phyloP scores from a whole-genome alignment of 2,113 vertebrate species.

The Oxyruncus cristatus region DNA sequence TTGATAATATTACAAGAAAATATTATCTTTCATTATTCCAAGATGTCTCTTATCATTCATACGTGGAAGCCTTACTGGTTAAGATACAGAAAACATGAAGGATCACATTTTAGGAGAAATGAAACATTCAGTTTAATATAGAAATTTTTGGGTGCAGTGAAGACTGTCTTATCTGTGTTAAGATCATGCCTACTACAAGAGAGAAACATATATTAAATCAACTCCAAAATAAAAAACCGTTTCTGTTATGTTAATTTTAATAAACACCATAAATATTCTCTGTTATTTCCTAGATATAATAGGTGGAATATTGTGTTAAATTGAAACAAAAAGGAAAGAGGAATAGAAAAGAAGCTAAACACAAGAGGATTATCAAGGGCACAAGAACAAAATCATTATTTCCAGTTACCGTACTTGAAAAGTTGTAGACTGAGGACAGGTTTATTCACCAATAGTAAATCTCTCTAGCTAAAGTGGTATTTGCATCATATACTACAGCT shows the following conservation, averaged over 20 bases:
- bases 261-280: not conserved
- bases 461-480: not conserved
- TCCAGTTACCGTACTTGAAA: not conserved
- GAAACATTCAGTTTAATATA: not conserved
- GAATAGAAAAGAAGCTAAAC: not conserved
- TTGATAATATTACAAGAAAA: not conserved
- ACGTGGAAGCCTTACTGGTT: not conserved
- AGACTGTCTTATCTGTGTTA: not conserved
- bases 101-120: not conserved
- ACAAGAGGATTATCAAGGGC: not conserved
- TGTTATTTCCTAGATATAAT: not conserved
- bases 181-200: not conserved
- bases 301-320: not conserved
- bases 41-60: not conserved
- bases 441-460: not conserved
- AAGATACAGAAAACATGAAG: not conserved
- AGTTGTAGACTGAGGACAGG: not conserved
- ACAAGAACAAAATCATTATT: not conserved
- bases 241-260: not conserved
- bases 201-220: not conserved
- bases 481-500: not conserved
- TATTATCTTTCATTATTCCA: not conserved
- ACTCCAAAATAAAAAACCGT: not conserved
- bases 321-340: not conserved
- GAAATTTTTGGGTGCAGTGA: not conserved